Conservation (phyloP, 2,888 invertebrate genomes). For the Nezara viridula region DNA sequence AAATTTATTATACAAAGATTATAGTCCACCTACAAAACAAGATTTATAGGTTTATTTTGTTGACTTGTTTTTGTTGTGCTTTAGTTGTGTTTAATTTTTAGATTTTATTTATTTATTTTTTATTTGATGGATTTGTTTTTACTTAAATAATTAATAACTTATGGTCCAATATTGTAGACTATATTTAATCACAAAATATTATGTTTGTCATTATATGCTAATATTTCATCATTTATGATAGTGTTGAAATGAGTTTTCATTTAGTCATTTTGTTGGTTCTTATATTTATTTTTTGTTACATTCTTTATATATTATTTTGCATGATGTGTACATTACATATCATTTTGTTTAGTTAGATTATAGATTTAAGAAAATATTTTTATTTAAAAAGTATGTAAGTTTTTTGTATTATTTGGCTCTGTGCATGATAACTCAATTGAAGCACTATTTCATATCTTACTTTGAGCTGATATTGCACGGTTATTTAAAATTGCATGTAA, state of each 20-base stretch:
- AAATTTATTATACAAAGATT: neutral
- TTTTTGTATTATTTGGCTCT: conserved; percentile 33
- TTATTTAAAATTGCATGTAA: conserved; percentile 56
- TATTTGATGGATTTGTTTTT: neutral
- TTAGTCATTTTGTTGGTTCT: conserved; percentile 14
- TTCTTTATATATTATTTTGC: neutral
- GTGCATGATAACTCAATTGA: conserved; percentile 21
- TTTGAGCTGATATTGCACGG: conserved; percentile 52
- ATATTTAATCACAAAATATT: neutral
- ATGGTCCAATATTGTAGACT: neutral
- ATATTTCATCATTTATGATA: neutral
- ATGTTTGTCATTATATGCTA: neutral
- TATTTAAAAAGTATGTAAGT: neutral
- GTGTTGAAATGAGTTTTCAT: neutral
- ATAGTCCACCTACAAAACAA: neutral
- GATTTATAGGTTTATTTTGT: neutral
- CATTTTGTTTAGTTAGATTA: neutral
- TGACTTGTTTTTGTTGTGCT: neutral
- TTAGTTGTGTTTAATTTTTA: conserved; percentile 17
- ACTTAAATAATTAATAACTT: neutral
- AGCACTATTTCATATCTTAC: conserved; percentile 45
- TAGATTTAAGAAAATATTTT: conserved; percentile 19
- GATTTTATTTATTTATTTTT: conserved; percentile 37
- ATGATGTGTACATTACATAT: conserved; percentile 3
- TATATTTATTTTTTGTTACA: conserved; percentile 6